Conservation (phyloP, 2,888 invertebrate species). For the Oscheius sp. region DNA sequence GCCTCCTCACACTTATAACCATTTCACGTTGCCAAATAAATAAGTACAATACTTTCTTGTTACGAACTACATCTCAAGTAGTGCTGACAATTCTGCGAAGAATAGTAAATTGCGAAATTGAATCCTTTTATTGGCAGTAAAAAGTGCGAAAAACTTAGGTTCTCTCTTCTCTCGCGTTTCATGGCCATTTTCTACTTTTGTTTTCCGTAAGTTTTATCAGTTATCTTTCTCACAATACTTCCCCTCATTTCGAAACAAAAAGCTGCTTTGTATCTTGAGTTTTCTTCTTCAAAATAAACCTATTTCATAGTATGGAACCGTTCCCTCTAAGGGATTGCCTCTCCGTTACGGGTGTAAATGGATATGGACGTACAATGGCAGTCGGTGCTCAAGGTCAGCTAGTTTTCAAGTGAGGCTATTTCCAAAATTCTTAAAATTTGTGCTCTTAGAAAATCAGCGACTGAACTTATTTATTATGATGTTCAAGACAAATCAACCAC, state of each 20-base stretch:
- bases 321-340: constrained; percentile 25
- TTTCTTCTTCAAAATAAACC: background rate
- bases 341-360: constrained; percentile 24
- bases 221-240: no score
- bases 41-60: no score
- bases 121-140: no score
- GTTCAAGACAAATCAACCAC: constrained; percentile 8
- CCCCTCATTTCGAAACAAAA: no score
- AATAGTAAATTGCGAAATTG: no score
- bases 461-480: constrained; percentile 29
- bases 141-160: no score
- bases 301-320: constrained; percentile 23
- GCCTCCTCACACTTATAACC: background rate
- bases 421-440: background rate
- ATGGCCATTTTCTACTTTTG: background rate
- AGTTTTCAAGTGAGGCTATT: constrained; percentile 27
- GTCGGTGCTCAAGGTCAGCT: constrained; percentile 26
- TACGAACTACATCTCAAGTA: no score
- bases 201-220: no score
- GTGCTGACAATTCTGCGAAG: no score
- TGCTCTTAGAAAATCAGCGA: constrained; percentile 23
- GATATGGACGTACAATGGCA: constrained; percentile 26
- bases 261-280: no score
- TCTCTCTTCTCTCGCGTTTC: no score
- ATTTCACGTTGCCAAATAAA: no score